Percentiles rank a stretch among this genome's conserved stretches.
Conservation (phyloP, 1,140 invertebrate species). For the Chironomus striatipennis region DNA sequence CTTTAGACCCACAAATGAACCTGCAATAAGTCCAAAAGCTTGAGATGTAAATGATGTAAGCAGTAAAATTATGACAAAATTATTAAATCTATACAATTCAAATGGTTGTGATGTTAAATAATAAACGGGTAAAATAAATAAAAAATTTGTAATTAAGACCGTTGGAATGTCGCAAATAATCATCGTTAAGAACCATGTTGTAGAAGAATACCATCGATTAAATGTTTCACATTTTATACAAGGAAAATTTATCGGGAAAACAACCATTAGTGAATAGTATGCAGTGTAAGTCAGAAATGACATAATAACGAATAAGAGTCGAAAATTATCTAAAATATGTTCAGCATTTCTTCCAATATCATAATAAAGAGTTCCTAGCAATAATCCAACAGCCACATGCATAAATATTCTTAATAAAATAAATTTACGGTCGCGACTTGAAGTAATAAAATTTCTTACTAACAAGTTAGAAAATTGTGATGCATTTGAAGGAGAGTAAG, state of each 20-base stretch:
- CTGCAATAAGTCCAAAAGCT: conserved; percentile 71
- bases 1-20: conserved; percentile 64
- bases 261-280: conserved; percentile 68
- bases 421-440: conserved; percentile 45
- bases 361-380: conserved; percentile 71
- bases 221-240: conserved; percentile 84
- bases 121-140: conserved; percentile 71
- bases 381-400: conserved; percentile 63
- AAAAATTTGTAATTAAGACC: conserved; percentile 58
- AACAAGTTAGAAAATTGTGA: conserved; percentile 55
- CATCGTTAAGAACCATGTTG: conserved; percentile 82
- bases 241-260: conserved; percentile 79
- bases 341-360: conserved; percentile 70
- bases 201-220: conserved; percentile 88
- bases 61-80: conserved; percentile 64
- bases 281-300: conserved; percentile 83
- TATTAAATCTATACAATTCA: conserved; percentile 56
- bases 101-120: conserved; percentile 72
- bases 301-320: conserved; percentile 69
- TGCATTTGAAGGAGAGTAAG: conserved; percentile 38
- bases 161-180: conserved; percentile 88
- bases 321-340: conserved; percentile 64
- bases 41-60: conserved; percentile 73
- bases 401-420: conserved; percentile 67
- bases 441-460: conserved; percentile 50